Evolutionary conservation across 2,797 vertebrate genomes (phyloP).

Genomic region (Cirrhinus mrigala): DNA sequence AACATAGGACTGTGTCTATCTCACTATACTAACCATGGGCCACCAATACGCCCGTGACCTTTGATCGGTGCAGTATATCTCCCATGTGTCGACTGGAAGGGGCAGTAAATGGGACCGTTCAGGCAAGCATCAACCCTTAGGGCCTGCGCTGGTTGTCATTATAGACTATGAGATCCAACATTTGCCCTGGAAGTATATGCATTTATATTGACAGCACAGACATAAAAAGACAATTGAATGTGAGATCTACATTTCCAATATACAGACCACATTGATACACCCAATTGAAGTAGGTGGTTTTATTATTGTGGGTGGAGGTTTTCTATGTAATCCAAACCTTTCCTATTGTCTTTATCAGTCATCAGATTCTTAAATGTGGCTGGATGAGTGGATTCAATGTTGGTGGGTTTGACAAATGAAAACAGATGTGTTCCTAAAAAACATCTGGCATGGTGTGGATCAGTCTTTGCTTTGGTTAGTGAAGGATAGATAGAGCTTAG

Average conservation of each 20-base stretch:
- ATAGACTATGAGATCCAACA: conserved; percentile 15
- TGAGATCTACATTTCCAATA: conserved; percentile 9
- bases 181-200: conserved; percentile 31
- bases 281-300: conserved; percentile 18
- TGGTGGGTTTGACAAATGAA: conserved; percentile 48
- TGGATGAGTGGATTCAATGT: conserved; percentile 32
- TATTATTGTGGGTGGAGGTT: conserved; percentile 26
- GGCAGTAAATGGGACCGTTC: conserved; percentile 40
- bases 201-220: conserved; percentile 31
- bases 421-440: conserved; percentile 50
- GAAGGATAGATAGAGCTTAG: conserved; percentile 28
- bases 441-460: conserved; percentile 49
- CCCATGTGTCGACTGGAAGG: conserved; percentile 22
- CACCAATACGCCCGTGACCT: conserved; percentile 46
- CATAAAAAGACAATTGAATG: conserved; percentile 42
- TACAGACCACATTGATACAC: conserved; percentile 16
- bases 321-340: conserved; percentile 16
- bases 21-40: conserved; percentile 15
- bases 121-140: conserved; percentile 22
- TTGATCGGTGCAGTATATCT: conserved; percentile 42
- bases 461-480: conserved; percentile 36
- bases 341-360: conserved; percentile 32
- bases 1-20: conserved; percentile 2
- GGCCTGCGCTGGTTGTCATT: conserved; percentile 18
- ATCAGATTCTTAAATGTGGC: conserved; percentile 37